These are phyloP conservation scores for Nymphicus hollandicus DNA, from an alignment of 2,113 vertebrate species.

Conservation along the genomic window DNA sequence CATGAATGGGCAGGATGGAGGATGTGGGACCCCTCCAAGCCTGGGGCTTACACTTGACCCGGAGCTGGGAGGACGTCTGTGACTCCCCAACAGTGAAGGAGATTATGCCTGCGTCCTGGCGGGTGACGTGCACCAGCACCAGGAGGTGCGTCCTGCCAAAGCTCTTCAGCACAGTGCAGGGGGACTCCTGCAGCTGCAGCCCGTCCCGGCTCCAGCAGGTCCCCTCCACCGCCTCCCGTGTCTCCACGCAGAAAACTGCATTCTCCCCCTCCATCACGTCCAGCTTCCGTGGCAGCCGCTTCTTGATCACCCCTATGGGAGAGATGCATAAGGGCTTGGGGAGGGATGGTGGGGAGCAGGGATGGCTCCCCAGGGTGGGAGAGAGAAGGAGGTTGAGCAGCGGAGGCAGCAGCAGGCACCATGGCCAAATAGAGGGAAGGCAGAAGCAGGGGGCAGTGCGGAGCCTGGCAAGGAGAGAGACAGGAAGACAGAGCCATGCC, in stretches of 20 bases:
- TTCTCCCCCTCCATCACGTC: conserved; percentile 96
- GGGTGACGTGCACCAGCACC: conserved; percentile 91
- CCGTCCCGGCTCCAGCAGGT: conserved; percentile 90
- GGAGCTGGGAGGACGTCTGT: conserved; percentile 88
- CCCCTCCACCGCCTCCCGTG: conserved; percentile 82
- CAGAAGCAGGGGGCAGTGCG: background rate
- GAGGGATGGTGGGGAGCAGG: background rate
- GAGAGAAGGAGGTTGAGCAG: background rate
- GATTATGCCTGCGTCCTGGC: conserved; percentile 87
- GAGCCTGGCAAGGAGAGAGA: background rate
- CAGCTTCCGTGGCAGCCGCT: conserved; percentile 89
- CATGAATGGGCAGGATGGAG: background rate
- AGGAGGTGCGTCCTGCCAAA: conserved; percentile 92
- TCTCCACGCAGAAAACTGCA: conserved; percentile 92
- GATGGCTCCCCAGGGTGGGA: background rate
- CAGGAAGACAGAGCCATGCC: background rate
- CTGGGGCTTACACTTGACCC: conserved; percentile 87
- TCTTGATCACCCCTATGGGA: conserved; percentile 67
- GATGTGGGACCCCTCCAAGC: background rate
- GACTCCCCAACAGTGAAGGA: conserved; percentile 87
- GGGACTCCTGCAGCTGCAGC: conserved; percentile 80
- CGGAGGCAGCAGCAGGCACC: background rate
- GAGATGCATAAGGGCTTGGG: background rate
- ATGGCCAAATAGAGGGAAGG: background rate
- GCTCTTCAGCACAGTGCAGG: conserved; percentile 86